Evolutionary conservation across 2,888 invertebrate species (phyloP).

Genomic region (Pachycephus smyrnensis): DNA sequence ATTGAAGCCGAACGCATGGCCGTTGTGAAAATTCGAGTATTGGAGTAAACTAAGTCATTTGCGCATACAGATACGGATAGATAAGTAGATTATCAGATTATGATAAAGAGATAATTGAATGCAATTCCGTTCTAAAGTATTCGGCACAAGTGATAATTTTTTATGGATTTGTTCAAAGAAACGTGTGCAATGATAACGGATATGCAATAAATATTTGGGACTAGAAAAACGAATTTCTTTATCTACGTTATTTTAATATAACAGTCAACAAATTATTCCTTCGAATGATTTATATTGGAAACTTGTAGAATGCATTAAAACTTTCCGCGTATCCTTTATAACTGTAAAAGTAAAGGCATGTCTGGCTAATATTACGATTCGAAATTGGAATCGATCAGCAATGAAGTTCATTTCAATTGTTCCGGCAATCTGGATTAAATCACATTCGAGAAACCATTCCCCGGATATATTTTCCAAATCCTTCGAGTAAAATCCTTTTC

Average conservation of each 20-base stretch:
- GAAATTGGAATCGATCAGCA: not conserved
- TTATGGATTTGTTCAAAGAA: no score
- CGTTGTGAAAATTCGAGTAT: conserved; percentile 25
- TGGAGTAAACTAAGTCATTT: conserved; percentile 1
- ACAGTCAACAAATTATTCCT: not conserved
- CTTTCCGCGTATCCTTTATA: not conserved
- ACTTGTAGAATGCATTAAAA: not conserved
- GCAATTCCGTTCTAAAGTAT: not conserved
- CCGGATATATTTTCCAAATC: not conserved
- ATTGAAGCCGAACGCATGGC: conserved; percentile 12
- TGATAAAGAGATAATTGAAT: not conserved
- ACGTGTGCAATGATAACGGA: no score
- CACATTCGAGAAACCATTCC: not conserved
- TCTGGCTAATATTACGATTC: not conserved
- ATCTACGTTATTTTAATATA: not conserved
- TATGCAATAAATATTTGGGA: no score
- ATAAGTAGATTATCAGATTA: not conserved
- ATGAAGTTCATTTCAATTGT: not conserved
- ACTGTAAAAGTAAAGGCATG: not conserved
- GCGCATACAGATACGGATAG: not conserved
- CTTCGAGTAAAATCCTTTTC: not conserved
- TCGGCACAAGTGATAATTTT: no score
- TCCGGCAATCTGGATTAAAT: not conserved
- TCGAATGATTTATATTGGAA: not conserved
- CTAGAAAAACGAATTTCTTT: no score